Base-by-base conservation (phyloP, 35 echinoderm and acorn worm species). In the Holothuria glaberrima region DNA sequence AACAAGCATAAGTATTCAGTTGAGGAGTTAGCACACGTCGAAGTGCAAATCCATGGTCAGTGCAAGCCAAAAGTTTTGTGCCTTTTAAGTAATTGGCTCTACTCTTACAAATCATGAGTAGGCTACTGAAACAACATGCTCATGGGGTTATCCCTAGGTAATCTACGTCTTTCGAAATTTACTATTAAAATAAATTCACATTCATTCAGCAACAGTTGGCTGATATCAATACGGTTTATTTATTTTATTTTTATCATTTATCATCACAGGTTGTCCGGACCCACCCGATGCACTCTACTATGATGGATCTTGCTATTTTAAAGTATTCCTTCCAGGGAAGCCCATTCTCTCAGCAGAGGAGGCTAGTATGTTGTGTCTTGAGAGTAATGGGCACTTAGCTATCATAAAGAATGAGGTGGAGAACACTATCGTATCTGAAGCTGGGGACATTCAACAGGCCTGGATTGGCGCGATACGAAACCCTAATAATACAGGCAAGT, bases 391-490 rank as follows among this genome's bases (percentile, higher is more conserved):
- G 18, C 46, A 84, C 27, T 36, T 84, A 30, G 80, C 80, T 12
- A 84, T 84, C 5, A 60, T 84, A 22, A 18, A 34, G 13, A 84
- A 52, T 20, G 80, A 84, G 29, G 28, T 84, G 3, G 54, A 84
- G 36, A 84, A 84, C 30, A 84, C 59, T 29, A 62, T 84, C 57
- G 80, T 61, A 36, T 59, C 54, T 30, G 80, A 63, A 22, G 29
- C 80, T 30, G 80, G 10, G 31, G 80, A 84, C 80, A 4, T 13
- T 7, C 33, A 84, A 30, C 14, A 84, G 57, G 52, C 80, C 22
- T 84, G 80, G 80, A 84, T 84, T 17, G 80, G 80, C 54, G 80
- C 56, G 10, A 84, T 84, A 28, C 48, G 80, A 63, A 56, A 84
- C 46, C 80, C 57, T 6, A 25, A 61, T 24, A 57, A 84, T 17